phyloP scores from a whole-genome alignment of 2,797 vertebrate genomes.

The Onychomys torridus region DNA sequence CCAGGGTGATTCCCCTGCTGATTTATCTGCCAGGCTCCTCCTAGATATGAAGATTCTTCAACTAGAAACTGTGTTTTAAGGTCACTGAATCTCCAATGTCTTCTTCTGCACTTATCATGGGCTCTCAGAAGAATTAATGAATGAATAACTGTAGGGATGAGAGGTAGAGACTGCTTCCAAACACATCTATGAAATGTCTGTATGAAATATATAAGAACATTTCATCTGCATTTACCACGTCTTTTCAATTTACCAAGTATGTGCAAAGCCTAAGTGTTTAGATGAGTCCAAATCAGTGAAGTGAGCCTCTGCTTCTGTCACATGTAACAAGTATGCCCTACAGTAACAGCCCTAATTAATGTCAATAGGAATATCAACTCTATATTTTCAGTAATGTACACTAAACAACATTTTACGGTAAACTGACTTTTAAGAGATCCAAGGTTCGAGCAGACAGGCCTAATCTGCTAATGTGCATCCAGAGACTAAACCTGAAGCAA shows the following conservation, averaged over 20 bases:
- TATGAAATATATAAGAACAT: not conserved
- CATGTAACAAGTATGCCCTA: not conserved
- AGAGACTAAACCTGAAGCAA: slow-evolving; percentile 28
- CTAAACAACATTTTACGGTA: not conserved
- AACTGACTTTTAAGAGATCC: slow-evolving; percentile 18
- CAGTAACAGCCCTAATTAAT: not conserved
- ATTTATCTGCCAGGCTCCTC: not conserved
- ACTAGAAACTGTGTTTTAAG: not conserved
- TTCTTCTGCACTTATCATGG: not conserved
- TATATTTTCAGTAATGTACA: not conserved
- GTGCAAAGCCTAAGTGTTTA: not conserved
- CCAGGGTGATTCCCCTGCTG: not conserved
- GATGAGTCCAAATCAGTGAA: not conserved
- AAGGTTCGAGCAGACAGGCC: not conserved
- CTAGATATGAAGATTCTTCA: not conserved
- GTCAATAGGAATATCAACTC: slow-evolving; percentile 24
- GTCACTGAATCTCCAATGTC: not conserved
- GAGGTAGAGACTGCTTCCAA: not conserved
- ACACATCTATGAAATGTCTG: not conserved
- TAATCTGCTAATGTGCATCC: not conserved
- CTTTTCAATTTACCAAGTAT: slow-evolving; percentile 36
- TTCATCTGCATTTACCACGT: not conserved
- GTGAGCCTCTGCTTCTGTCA: slow-evolving; percentile 34
- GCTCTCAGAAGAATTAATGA: not conserved
- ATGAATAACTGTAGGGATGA: not conserved